These are phyloP conservation scores for Octonoba sinensis DNA, from an alignment of 2,888 invertebrate genomes.

Conservation along the genomic window DNA sequence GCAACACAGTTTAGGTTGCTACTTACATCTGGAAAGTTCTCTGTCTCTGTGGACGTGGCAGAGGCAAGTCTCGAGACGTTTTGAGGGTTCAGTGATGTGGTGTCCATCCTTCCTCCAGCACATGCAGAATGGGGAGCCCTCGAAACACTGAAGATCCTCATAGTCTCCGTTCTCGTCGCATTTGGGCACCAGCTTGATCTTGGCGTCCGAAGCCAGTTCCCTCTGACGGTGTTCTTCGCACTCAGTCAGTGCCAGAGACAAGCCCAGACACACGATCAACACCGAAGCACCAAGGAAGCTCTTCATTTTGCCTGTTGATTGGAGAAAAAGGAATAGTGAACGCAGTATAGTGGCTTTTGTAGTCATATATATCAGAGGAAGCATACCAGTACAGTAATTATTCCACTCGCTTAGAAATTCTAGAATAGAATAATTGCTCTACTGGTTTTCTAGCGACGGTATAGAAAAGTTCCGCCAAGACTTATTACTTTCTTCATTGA, in stretches of 20 bases:
- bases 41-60: conserved; percentile 19
- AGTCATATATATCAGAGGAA: no score
- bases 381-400: no score
- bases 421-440: no score
- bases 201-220: background rate
- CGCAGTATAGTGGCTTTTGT: background rate
- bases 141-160: conserved; percentile 32
- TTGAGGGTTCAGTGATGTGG: conserved; percentile 7
- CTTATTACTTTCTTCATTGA: no score
- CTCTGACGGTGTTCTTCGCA: conserved; percentile 13
- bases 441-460: no score
- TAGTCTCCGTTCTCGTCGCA: conserved; percentile 25
- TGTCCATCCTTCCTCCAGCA: conserved; percentile 29
- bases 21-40: conserved; percentile 5
- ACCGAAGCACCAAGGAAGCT: background rate
- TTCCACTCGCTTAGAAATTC: no score
- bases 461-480: no score
- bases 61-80: conserved; percentile 16
- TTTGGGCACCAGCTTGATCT: conserved; percentile 18
- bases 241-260: conserved; percentile 19
- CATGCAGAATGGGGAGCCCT: conserved; percentile 27
- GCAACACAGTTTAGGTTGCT: no score
- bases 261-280: background rate
- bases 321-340: background rate
- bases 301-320: conserved; percentile 2